Evolutionary conservation across 64 coral and sea anemone species (phyloP).

Genomic region (Porites lutea): DNA sequence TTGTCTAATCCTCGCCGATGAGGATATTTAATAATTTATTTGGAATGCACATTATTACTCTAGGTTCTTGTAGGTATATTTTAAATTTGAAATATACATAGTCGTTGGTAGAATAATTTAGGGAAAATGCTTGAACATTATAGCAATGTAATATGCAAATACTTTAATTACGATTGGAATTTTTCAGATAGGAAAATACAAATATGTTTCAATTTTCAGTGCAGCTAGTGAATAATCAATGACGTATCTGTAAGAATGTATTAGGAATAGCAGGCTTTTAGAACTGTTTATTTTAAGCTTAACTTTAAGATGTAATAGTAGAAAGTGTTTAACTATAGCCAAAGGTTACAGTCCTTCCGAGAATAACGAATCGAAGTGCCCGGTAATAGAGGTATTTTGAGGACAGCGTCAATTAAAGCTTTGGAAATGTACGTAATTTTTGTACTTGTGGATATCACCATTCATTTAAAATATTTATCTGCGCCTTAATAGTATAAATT

Average conservation of each 20-base stretch:
- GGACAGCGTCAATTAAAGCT: too few relatives aligned
- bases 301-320: background rate
- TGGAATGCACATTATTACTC: conserved; percentile 17
- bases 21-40: conserved; percentile 44
- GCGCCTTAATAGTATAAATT: too few relatives aligned
- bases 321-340: background rate
- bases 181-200: background rate
- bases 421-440: too few relatives aligned
- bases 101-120: background rate
- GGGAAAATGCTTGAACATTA: background rate
- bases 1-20: background rate
- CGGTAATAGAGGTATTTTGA: background rate
- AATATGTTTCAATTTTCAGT: conserved; percentile 24
- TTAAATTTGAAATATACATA: background rate
- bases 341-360: background rate
- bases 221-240: too few relatives aligned
- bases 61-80: background rate
- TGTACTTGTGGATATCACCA: too few relatives aligned
- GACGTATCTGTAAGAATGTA: background rate
- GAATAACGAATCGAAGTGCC: background rate
- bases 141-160: background rate
- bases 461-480: too few relatives aligned
- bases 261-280: background rate
- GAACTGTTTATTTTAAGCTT: background rate
- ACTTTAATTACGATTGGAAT: background rate